Percentiles rank a stretch among this genome's conserved stretches.
phyloP scores from a whole-genome alignment of 2,888 invertebrate genomes.

The Cheilosia impressa region DNA sequence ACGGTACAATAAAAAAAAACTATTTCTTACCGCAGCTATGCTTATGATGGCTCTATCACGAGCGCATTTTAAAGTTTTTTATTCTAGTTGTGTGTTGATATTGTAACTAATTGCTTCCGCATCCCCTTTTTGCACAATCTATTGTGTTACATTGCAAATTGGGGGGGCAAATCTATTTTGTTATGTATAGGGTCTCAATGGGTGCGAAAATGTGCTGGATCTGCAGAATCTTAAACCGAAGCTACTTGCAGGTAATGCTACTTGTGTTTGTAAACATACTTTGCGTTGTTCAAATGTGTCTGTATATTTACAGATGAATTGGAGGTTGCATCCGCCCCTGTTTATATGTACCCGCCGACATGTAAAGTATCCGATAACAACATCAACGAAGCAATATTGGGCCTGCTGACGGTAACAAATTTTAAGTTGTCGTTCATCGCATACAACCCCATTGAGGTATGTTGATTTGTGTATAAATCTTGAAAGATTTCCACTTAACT shows the following conservation, averaged over 20 bases:
- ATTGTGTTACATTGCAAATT: slow-evolving; percentile 30
- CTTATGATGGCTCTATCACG: slow-evolving; percentile 31
- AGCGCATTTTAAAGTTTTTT: slow-evolving; percentile 6
- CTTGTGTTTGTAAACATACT: neutral
- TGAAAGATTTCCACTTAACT: neutral
- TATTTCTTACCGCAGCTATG: slow-evolving; percentile 4
- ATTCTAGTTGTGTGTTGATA: slow-evolving; percentile 25
- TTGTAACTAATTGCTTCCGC: slow-evolving; percentile 60
- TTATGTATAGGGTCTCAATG: slow-evolving; percentile 53
- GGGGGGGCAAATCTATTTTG: slow-evolving; percentile 17
- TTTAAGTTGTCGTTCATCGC: slow-evolving; percentile 96
- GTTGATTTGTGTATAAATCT: neutral
- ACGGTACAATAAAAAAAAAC: neutral
- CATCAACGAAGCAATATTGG: slow-evolving; percentile 92
- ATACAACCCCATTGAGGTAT: slow-evolving; percentile 67
- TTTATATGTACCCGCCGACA: slow-evolving; percentile 91
- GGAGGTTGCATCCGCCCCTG: slow-evolving; percentile 92
- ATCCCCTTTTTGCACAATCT: slow-evolving; percentile 44
- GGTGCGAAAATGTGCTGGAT: slow-evolving; percentile 52
- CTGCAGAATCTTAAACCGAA: slow-evolving; percentile 64
- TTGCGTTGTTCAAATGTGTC: neutral
- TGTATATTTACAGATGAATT: slow-evolving; percentile 85
- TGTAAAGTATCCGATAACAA: slow-evolving; percentile 84
- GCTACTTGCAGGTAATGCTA: slow-evolving; percentile 54
- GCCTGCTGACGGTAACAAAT: slow-evolving; percentile 94